Percentiles rank a stretch among this genome's conserved stretches.
phyloP scores from a whole-genome alignment of 2,888 invertebrate genomes.

The Ochropacha duplaris region DNA sequence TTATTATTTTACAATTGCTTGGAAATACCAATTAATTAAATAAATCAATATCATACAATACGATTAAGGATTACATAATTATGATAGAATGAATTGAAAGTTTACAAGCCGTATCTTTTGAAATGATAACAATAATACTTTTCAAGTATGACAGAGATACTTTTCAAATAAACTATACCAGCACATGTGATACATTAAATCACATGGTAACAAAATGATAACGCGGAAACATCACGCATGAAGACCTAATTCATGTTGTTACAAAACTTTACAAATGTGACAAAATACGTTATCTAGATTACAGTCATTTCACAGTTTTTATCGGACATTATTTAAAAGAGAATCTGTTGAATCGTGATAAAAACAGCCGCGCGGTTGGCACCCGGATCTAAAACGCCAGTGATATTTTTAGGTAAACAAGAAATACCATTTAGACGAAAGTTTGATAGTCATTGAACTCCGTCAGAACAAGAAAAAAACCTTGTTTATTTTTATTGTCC shows the following conservation, averaged over 20 bases:
- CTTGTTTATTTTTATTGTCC: neutral
- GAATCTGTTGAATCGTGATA: neutral
- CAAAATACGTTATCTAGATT: neutral
- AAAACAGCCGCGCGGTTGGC: neutral
- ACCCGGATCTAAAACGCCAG: conserved; percentile 1
- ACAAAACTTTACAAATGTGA: neutral
- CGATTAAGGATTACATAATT: too few species aligned
- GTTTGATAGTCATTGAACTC: conserved; percentile 10
- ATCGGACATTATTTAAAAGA: neutral
- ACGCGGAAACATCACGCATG: neutral
- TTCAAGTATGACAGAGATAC: neutral
- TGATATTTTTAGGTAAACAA: conserved; percentile 1
- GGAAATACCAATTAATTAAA: too few species aligned
- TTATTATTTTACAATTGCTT: too few species aligned
- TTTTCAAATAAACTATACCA: neutral
- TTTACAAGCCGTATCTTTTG: neutral
- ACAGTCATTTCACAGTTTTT: neutral
- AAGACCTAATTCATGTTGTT: neutral
- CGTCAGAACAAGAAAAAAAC: neutral
- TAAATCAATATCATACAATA: too few species aligned
- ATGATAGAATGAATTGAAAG: neutral
- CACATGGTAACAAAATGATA: neutral
- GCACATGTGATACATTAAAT: neutral
- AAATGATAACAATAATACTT: neutral
- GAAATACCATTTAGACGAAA: conserved; percentile 1